Conservation (phyloP, 2,797 vertebrate genomes). For the Margarornis squamiger region DNA sequence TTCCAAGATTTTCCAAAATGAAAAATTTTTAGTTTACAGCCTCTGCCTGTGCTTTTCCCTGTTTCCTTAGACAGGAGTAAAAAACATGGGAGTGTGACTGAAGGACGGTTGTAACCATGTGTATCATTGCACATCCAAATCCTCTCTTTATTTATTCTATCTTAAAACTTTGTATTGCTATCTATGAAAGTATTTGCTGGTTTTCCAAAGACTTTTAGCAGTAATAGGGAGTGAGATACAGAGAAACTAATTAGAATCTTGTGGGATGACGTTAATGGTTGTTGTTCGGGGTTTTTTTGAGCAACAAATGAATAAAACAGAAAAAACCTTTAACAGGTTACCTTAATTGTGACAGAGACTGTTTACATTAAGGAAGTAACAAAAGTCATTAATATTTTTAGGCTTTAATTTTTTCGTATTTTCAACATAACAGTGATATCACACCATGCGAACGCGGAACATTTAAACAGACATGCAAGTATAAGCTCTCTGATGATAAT, state of each 20-base stretch:
- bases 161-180: not conserved
- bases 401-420: not conserved
- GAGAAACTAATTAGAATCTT: not conserved
- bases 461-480: not conserved
- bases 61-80: not conserved
- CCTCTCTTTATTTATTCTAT: not conserved
- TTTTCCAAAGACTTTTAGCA: not conserved
- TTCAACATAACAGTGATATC: not conserved
- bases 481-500: not conserved
- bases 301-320: not conserved
- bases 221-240: not conserved
- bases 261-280: not conserved
- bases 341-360: not conserved
- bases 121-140: not conserved
- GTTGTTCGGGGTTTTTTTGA: not conserved
- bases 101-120: not conserved
- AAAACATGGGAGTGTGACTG: not conserved
- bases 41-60: not conserved
- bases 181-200: not conserved
- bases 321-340: not conserved
- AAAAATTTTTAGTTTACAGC: not conserved
- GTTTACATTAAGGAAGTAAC: not conserved
- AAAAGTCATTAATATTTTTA: not conserved
- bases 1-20: not conserved
- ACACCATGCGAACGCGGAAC: accelerated